These are phyloP conservation scores for Echinarachnius parma DNA, from an alignment of 53 echinoderm and acorn worm species.

Conservation along the genomic window DNA sequence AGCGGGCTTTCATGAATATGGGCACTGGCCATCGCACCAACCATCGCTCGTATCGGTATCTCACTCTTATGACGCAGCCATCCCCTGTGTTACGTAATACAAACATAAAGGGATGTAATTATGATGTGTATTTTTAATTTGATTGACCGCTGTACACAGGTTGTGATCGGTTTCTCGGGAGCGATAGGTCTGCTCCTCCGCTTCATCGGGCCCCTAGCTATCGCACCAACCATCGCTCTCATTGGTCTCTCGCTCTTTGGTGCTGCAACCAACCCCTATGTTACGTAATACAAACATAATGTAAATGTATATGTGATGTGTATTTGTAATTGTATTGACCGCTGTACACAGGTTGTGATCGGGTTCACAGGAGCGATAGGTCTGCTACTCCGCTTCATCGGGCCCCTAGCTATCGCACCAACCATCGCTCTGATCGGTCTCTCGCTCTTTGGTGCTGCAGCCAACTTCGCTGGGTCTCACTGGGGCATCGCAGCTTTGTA, in stretches of 20 bases:
- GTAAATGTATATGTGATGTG: no score
- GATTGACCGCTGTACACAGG: no score
- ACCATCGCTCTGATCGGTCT: constrained; percentile 85
- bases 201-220: constrained; percentile 87
- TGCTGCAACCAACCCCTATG: no score
- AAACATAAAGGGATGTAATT: no score
- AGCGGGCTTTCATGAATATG: no score
- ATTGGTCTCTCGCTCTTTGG: constrained; percentile 78
- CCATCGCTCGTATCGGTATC: no score
- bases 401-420: constrained; percentile 90
- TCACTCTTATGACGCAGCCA: no score
- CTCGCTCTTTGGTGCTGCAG: constrained; percentile 66
- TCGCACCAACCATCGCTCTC: constrained; percentile 84
- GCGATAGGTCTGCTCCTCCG: constrained; percentile 75
- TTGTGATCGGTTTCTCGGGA: constrained; percentile 85
- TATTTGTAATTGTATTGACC: no score
- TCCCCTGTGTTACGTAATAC: no score
- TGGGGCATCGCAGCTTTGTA: constrained; percentile 89
- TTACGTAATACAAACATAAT: no score
- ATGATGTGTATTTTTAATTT: no score
- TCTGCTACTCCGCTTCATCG: constrained; percentile 74
- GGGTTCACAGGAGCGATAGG: constrained; percentile 85
- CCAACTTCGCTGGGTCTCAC: constrained; percentile 66
- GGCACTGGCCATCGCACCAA: no score
- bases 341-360: constrained; percentile 66